These are phyloP conservation scores for Cyclopterus lumpus DNA, from an alignment of 2,797 vertebrate genomes.

Conservation along the genomic window DNA sequence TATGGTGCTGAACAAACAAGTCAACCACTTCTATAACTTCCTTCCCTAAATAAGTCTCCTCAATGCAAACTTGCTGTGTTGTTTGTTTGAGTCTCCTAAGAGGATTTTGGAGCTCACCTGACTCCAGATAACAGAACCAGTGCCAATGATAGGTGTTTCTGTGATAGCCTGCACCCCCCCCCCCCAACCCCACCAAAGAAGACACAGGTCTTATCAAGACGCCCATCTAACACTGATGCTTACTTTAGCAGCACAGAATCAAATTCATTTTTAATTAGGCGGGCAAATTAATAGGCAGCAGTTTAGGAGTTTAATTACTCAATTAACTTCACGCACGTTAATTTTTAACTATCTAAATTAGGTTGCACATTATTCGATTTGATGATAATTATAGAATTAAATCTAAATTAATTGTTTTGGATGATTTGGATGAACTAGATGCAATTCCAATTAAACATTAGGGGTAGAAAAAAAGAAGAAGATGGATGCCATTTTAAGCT, in stretches of 20 bases:
- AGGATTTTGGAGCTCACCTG: constrained; percentile 62
- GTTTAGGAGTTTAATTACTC: constrained; percentile 99
- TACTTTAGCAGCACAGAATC: constrained; percentile 99
- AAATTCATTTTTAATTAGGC: constrained; percentile 99
- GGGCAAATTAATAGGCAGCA: constrained; percentile 99
- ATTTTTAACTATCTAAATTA: constrained; percentile 99
- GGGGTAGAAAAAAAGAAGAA: constrained; percentile 41
- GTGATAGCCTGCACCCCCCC: constrained; percentile 22
- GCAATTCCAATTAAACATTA: constrained; percentile 96
- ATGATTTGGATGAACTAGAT: constrained; percentile 98
- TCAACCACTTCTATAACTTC: background rate
- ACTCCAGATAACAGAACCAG: constrained; percentile 49
- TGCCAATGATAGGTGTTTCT: constrained; percentile 55
- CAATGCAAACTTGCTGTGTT: constrained; percentile 42
- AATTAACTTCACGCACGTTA: constrained; percentile 99
- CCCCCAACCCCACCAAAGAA: constrained; percentile 66
- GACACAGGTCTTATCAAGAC: constrained; percentile 91
- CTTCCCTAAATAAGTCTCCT: background rate
- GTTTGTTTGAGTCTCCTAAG: constrained; percentile 40
- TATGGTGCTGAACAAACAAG: constrained; percentile 8
- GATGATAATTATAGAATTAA: constrained; percentile 99
- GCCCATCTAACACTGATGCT: constrained; percentile 96
- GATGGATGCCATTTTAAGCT: constrained; percentile 95
- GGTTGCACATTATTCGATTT: constrained; percentile 99
- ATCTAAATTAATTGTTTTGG: constrained; percentile 99